These are phyloP conservation scores for Caenorhabditis auriculariae DNA, from an alignment of 2,888 invertebrate genomes.

Conservation along the genomic window DNA sequence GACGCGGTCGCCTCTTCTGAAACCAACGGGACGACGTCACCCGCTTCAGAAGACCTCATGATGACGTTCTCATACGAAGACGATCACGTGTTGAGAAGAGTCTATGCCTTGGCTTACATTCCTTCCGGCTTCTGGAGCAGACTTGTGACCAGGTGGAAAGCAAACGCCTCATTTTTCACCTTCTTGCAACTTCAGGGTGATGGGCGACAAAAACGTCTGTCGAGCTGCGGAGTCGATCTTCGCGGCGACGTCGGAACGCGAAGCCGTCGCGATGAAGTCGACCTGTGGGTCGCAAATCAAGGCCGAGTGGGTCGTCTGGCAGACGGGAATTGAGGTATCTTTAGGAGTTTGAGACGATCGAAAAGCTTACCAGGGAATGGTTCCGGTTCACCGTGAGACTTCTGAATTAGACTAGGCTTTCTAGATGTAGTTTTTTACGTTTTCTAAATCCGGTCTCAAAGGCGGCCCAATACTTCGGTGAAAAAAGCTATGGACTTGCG, in stretches of 20 bases:
- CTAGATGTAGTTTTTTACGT: too few relatives aligned
- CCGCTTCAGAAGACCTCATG: slow-evolving; percentile 14
- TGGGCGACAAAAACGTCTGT: slow-evolving; percentile 50
- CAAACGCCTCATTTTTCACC: neutral
- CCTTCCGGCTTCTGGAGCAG: slow-evolving; percentile 98
- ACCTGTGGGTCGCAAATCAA: too few relatives aligned
- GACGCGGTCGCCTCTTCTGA: neutral
- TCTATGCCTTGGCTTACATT: slow-evolving; percentile 82
- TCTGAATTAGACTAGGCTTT: too few relatives aligned
- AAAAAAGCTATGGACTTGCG: neutral
- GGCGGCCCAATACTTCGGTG: too few relatives aligned
- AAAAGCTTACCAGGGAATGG: too few relatives aligned
- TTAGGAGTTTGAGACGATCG: too few relatives aligned
- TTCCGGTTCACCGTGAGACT: too few relatives aligned
- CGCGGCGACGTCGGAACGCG: slow-evolving; percentile 28
- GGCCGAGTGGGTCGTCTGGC: slow-evolving; percentile 87
- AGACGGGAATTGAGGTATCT: slow-evolving; percentile 80
- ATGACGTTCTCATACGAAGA: slow-evolving; percentile 19
- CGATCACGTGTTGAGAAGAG: slow-evolving; percentile 57
- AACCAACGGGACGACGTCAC: neutral
- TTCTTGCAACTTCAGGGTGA: slow-evolving; percentile 24
- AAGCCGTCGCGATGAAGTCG: too few relatives aligned
- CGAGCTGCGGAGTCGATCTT: slow-evolving; percentile 32
- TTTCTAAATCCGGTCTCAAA: too few relatives aligned
- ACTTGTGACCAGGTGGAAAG: slow-evolving; percentile 75